Evolutionary conservation across 2,888 invertebrate species (phyloP).

Genomic region (Nebria brevicollis): DNA sequence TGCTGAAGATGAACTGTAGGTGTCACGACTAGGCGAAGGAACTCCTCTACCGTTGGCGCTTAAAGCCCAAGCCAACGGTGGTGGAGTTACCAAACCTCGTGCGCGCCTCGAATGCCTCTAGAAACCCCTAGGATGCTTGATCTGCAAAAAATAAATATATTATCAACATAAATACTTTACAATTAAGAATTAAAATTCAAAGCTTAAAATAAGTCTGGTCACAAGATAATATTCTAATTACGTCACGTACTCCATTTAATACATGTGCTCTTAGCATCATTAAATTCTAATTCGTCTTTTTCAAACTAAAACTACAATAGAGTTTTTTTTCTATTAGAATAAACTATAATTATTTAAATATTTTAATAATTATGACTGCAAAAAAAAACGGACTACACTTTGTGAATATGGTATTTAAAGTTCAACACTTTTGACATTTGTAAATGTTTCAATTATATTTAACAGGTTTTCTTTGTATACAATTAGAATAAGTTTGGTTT

Average conservation of each 20-base stretch:
- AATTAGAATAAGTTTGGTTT: background rate
- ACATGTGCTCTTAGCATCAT: too few species aligned
- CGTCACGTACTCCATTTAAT: too few species aligned
- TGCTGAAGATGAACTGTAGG: conserved; percentile 32
- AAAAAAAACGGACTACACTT: conserved; percentile 18
- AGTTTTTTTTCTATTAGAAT: background rate
- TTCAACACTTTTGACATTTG: conserved; percentile 40
- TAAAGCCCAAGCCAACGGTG: conserved; percentile 78
- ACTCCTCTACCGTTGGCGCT: conserved; percentile 81
- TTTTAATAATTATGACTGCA: conserved; percentile 21
- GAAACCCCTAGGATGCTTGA: background rate
- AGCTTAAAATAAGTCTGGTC: too few species aligned
- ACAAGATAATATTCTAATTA: too few species aligned
- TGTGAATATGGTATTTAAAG: conserved; percentile 36
- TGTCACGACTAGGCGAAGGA: conserved; percentile 74
- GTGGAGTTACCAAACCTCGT: conserved; percentile 84
- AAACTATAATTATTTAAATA: conserved; percentile 14
- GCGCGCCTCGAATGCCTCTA: conserved; percentile 41
- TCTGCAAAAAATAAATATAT: too few species aligned
- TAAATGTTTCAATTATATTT: background rate
- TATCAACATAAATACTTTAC: too few species aligned
- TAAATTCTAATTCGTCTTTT: too few species aligned
- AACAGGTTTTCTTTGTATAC: background rate
- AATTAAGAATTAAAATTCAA: too few species aligned
- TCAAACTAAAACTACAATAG: background rate